A percentile compares a stretch with the other conserved stretches of the same genome.
These are phyloP conservation scores for Drosophila varians DNA, from an alignment of 1,140 invertebrate genomes.

Conservation along the genomic window DNA sequence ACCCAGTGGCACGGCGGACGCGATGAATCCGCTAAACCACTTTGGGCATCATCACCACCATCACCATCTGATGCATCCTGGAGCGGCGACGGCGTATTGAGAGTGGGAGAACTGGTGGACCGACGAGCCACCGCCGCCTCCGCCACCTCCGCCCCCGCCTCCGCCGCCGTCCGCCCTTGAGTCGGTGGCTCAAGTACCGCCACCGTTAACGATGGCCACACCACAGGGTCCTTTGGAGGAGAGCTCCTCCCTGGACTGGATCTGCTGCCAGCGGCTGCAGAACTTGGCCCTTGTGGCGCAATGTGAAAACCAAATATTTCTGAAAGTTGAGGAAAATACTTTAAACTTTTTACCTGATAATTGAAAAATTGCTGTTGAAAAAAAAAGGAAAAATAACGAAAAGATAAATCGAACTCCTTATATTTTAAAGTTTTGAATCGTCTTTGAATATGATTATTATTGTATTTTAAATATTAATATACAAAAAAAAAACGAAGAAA, in stretches of 20 bases:
- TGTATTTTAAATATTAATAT: slow-evolving; percentile 67
- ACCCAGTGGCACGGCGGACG: slow-evolving; percentile 86
- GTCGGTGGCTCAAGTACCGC: slow-evolving; percentile 13
- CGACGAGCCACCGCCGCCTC: slow-evolving; percentile 52
- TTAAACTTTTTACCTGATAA: slow-evolving; percentile 81
- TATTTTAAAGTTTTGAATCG: slow-evolving; percentile 40
- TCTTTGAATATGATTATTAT: slow-evolving; percentile 60
- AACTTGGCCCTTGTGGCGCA: slow-evolving; percentile 73
- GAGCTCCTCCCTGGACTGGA: slow-evolving; percentile 60
- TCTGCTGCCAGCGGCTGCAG: slow-evolving; percentile 76
- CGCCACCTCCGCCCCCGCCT: slow-evolving; percentile 18
- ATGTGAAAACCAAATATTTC: slow-evolving; percentile 83
- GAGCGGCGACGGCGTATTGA: slow-evolving; percentile 85
- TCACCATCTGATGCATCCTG: slow-evolving; percentile 84
- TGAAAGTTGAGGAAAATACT: slow-evolving; percentile 78
- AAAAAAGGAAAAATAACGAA: background rate
- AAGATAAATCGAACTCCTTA: slow-evolving; percentile 18
- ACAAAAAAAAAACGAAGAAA: slow-evolving; percentile 45
- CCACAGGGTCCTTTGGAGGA: slow-evolving; percentile 38
- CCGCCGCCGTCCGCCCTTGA: slow-evolving; percentile 19
- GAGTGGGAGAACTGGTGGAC: slow-evolving; percentile 79
- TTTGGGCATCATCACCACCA: slow-evolving; percentile 85
- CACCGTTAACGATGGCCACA: slow-evolving; percentile 4
- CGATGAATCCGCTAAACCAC: slow-evolving; percentile 85
- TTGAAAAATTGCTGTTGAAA: slow-evolving; percentile 79